These are phyloP conservation scores for Zaprionus inermis DNA, from an alignment of 1,140 invertebrate species.

Conservation along the genomic window DNA sequence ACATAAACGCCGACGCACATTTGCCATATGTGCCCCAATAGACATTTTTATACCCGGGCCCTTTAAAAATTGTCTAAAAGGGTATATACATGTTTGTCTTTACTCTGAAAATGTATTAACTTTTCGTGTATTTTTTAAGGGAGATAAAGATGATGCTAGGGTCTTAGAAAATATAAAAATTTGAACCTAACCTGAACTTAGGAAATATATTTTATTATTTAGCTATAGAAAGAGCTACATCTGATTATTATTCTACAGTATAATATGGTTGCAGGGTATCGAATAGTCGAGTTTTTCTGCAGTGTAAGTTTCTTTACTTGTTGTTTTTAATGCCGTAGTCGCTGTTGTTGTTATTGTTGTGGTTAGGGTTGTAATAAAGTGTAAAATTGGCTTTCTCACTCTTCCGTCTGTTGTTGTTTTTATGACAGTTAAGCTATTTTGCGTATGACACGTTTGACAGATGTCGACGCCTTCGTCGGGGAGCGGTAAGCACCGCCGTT, in stretches of 20 bases:
- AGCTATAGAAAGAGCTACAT: no score
- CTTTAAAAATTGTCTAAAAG: neutral
- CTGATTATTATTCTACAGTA: no score
- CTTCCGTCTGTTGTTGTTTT: slow-evolving; percentile 59
- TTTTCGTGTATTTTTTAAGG: no score
- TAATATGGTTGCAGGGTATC: neutral
- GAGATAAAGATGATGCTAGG: no score
- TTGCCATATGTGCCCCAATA: slow-evolving; percentile 51
- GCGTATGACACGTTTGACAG: slow-evolving; percentile 81
- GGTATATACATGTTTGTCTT: neutral
- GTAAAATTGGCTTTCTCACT: slow-evolving; percentile 59
- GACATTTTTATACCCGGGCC: neutral
- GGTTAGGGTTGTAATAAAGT: slow-evolving; percentile 65
- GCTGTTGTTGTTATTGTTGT: slow-evolving; percentile 17
- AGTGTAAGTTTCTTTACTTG: neutral
- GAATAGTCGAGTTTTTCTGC: neutral
- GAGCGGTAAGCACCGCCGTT: slow-evolving; percentile 67
- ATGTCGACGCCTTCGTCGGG: slow-evolving; percentile 57
- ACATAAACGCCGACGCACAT: slow-evolving; percentile 67
- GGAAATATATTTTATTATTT: no score
- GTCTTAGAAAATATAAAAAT: no score
- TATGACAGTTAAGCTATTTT: slow-evolving; percentile 81
- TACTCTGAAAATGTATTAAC: no score
- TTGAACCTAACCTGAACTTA: no score
- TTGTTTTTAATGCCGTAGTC: slow-evolving; percentile 20